Conservation (phyloP, 1,140 invertebrate genomes). For the Trialeurodes vaporariorum region DNA sequence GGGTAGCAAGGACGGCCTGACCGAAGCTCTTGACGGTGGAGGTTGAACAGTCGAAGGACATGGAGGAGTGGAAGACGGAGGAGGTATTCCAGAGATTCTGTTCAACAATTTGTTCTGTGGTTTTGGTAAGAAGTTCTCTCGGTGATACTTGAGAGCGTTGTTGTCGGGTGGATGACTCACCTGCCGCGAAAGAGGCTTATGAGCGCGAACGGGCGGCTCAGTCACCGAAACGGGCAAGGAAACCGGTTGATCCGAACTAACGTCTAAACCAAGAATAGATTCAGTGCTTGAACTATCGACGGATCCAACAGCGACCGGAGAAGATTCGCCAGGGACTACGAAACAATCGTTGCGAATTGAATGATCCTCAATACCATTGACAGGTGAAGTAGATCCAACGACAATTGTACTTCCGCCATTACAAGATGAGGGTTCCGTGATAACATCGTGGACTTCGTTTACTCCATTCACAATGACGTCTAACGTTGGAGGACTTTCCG, state of each 20-base stretch:
- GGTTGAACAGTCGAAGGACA: slow-evolving; percentile 35
- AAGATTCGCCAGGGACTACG: slow-evolving; percentile 12
- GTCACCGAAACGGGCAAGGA: slow-evolving; percentile 39
- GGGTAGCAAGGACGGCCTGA: not conserved
- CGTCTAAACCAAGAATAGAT: not conserved
- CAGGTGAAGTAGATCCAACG: slow-evolving; percentile 16
- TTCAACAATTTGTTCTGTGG: slow-evolving; percentile 15
- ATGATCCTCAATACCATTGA: too few relatives aligned
- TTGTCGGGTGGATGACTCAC: slow-evolving; percentile 23
- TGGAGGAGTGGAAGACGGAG: slow-evolving; percentile 74
- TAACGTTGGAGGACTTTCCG: not conserved
- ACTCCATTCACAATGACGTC: slow-evolving; percentile 8
- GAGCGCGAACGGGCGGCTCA: slow-evolving; percentile 42
- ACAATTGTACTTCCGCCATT: slow-evolving; percentile 5
- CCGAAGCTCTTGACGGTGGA: slow-evolving; percentile 27
- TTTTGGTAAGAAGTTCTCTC: slow-evolving; percentile 1
- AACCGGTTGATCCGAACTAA: too few relatives aligned
- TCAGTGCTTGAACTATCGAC: not conserved
- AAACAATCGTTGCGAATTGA: too few relatives aligned
- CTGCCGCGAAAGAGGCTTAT: slow-evolving; percentile 28
- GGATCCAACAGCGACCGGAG: too few relatives aligned
- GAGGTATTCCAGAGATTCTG: slow-evolving; percentile 44
- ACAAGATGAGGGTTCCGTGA: not conserved
- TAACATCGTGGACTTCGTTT: not conserved
- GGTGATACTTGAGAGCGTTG: slow-evolving; percentile 7